Evolutionary conservation across 2,888 invertebrate species (phyloP).

Genomic region (Ypsolopha scabrella): DNA sequence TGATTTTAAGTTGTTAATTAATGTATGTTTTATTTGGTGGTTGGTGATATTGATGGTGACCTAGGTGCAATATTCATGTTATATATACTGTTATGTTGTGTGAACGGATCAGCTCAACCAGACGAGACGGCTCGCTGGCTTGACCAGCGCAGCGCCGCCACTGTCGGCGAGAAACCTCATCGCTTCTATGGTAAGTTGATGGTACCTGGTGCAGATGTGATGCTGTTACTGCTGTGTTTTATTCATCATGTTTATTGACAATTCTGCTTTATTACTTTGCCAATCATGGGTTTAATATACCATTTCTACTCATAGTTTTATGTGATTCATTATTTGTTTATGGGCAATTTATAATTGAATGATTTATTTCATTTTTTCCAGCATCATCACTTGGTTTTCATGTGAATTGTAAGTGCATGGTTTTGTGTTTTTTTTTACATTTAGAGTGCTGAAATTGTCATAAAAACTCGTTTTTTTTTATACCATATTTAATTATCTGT

Average conservation of each 20-base stretch:
- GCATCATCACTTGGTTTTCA: background rate
- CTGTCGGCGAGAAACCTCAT: conserved; percentile 46
- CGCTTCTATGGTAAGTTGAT: conserved; percentile 64
- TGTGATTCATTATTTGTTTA: background rate
- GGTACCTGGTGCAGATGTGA: background rate
- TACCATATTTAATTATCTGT: too few species aligned
- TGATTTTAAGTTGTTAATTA: conserved; percentile 40
- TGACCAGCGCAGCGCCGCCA: conserved; percentile 41
- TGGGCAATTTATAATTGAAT: too few species aligned
- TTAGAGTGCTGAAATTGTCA: background rate
- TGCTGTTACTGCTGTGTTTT: background rate
- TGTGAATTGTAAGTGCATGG: background rate
- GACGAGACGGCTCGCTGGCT: conserved; percentile 64
- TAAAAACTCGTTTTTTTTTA: background rate
- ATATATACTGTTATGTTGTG: conserved; percentile 70
- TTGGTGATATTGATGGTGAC: conserved; percentile 58
- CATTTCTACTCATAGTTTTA: background rate
- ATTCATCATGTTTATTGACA: background rate
- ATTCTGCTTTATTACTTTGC: background rate
- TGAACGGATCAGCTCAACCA: conserved; percentile 65
- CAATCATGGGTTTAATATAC: background rate
- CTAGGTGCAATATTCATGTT: conserved; percentile 69
- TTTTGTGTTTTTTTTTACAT: background rate
- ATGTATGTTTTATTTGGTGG: conserved; percentile 64
- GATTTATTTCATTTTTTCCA: background rate